Base-by-base conservation (phyloP, 2,888 invertebrate genomes). In the Reticulitermes lucifugus region DNA sequence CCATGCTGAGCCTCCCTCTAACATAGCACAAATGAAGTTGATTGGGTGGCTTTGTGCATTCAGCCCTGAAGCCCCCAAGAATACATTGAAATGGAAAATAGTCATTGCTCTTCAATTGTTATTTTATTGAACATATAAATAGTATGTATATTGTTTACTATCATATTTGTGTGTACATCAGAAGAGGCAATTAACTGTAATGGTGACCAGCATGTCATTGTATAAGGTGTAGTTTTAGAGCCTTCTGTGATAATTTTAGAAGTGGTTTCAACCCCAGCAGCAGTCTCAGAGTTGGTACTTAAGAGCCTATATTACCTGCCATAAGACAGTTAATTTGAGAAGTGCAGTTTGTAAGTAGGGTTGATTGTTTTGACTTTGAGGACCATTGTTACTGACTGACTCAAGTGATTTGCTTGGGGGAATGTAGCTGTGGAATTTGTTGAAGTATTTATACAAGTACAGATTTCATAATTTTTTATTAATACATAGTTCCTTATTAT, bases 401-500 rank as follows among this genome's bases (percentile, higher is more conserved):
- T 51, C 51, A 14, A 51, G 9, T 51, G 51, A 12, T 51, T 51
- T 65, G 65, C 9, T n/a, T 9, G 10, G 65, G 25, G 35, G 35
- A 3, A 29, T 41, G 73, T 2, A 29, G 35, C 41, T 21, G 22
- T 25, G 25, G 73, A 73, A 29, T 41, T 18, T 73, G 41, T 73
- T 65, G 18, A 35, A 73, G 41, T 14, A 41, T 73, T 73, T 73
- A 41, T 73, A 41, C 25, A 73, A 73, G 41, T 41, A 21, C 73
- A 73, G 21, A 73, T 73, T 73, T 73, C 41, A 41, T 73, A 2
- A 41, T 73, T 73, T 73, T 73, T 73, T 73, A 41, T 73, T 41
- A 41, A 73, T 41, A 22, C 73, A 41, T 73, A 73, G 73, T 73
- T 73, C 73, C 73, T 73, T 71, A 29, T 71, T 10, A 29, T 71